Percentiles rank a stretch among this genome's conserved stretches.
Evolutionary conservation across 2,113 vertebrate genomes (phyloP).

Genomic region (Ploceus nigricollis): DNA sequence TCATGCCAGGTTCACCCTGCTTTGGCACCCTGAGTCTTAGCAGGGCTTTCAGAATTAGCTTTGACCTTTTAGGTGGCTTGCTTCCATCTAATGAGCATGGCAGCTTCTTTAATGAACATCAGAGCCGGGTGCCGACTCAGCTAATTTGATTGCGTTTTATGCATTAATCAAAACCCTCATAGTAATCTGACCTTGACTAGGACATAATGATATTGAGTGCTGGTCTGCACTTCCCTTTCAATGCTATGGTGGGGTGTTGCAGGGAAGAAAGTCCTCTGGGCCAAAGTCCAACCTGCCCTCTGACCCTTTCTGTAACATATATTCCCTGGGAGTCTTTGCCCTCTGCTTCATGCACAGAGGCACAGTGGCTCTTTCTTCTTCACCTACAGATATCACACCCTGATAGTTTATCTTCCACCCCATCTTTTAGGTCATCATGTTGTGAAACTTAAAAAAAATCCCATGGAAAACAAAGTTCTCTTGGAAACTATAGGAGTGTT

Average conservation of each 20-base stretch:
- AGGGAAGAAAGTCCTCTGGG: neutral
- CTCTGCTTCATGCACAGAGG: neutral
- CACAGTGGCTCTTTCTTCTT: neutral
- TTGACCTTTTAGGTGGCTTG: conserved; percentile 42
- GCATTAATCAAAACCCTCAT: conserved; percentile 32
- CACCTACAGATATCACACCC: neutral
- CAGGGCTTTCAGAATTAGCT: conserved; percentile 19
- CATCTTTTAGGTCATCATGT: neutral
- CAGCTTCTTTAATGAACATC: conserved; percentile 19
- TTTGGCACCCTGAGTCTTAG: neutral
- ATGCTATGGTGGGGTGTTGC: fast-evolving
- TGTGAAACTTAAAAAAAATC: neutral
- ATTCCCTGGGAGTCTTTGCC: neutral
- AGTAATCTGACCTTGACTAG: conserved; percentile 35
- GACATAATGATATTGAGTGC: neutral
- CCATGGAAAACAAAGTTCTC: neutral
- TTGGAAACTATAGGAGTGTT: neutral
- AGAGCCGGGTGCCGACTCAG: neutral
- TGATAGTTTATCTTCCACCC: neutral
- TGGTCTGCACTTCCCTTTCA: neutral
- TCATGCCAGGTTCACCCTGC: neutral
- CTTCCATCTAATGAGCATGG: conserved; percentile 32
- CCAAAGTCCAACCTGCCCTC: neutral
- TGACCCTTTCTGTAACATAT: neutral
- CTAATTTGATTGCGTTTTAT: conserved; percentile 44